Percentiles rank a stretch among this genome's conserved stretches.
phyloP scores from a whole-genome alignment of 1,140 invertebrate genomes.

The Agrypnia vestita region DNA sequence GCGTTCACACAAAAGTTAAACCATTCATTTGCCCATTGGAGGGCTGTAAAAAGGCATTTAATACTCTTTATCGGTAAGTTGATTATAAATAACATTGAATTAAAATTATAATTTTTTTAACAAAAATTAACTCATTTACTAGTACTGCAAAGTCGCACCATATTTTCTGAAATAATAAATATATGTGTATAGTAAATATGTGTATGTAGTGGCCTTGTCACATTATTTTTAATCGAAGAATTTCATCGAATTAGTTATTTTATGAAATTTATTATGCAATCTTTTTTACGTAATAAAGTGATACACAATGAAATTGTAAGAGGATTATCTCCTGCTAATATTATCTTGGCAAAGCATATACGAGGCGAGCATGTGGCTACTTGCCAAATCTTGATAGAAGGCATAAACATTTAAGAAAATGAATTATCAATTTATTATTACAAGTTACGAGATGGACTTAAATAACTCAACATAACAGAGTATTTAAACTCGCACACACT shows the following conservation, averaged over 20 bases:
- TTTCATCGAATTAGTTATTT: not conserved
- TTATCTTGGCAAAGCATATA: slow-evolving; percentile 57
- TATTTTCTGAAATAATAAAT: not conserved
- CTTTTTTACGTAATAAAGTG: slow-evolving; percentile 25
- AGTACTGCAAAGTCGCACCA: not conserved
- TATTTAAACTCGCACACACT: slow-evolving; percentile 15
- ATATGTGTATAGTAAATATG: not conserved
- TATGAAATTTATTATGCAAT: slow-evolving; percentile 24
- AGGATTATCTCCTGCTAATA: slow-evolving; percentile 55
- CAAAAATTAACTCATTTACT: not conserved
- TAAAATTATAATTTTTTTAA: too few species aligned
- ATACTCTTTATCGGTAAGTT: slow-evolving; percentile 88
- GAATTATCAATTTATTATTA: slow-evolving; percentile 58
- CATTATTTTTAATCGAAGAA: slow-evolving; percentile 1
- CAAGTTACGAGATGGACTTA: slow-evolving; percentile 21
- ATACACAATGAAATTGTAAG: slow-evolving; percentile 54
- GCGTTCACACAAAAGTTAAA: slow-evolving; percentile 96
- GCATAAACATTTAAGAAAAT: slow-evolving; percentile 56
- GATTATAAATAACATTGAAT: not conserved
- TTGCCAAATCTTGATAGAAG: slow-evolving; percentile 60
- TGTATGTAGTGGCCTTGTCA: slow-evolving; percentile 24
- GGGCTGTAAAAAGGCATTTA: slow-evolving; percentile 93
- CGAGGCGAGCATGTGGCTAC: slow-evolving; percentile 43
- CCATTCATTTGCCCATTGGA: slow-evolving; percentile 86
- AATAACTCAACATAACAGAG: slow-evolving; percentile 8